Percentiles rank a stretch among this genome's conserved stretches.
phyloP scores from a whole-genome alignment of 2,888 invertebrate species.

The Philopedon plagiatum region DNA sequence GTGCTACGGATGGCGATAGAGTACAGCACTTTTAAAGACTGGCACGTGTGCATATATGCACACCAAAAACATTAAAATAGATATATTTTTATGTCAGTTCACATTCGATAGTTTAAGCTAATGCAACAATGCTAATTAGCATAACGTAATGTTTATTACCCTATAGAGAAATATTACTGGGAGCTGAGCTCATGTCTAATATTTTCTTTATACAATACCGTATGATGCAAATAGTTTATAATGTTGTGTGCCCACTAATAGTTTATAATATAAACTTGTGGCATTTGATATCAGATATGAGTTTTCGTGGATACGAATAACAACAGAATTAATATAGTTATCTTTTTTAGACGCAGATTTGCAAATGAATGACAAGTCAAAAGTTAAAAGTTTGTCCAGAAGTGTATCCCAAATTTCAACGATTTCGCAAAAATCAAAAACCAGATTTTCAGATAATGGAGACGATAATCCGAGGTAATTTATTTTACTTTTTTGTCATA shows the following conservation, averaged over 20 bases:
- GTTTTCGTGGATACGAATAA: not conserved
- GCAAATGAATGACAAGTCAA: slow-evolving; percentile 22
- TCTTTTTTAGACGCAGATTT: slow-evolving; percentile 15
- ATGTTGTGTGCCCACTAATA: not conserved
- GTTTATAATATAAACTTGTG: not conserved
- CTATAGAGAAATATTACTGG: too few relatives aligned
- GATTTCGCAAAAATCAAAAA: slow-evolving; percentile 44
- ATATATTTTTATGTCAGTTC: too few relatives aligned
- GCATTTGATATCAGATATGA: not conserved
- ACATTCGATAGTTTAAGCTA: too few relatives aligned
- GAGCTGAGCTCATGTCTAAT: too few relatives aligned
- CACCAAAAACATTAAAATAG: too few relatives aligned
- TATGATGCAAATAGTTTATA: too few relatives aligned
- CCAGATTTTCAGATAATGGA: slow-evolving; percentile 50
- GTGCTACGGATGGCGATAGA: too few relatives aligned
- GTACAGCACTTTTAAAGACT: too few relatives aligned
- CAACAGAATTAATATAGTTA: not conserved
- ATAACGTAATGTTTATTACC: too few relatives aligned
- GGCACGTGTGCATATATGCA: too few relatives aligned
- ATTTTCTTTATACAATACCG: too few relatives aligned
- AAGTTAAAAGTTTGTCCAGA: slow-evolving; percentile 31
- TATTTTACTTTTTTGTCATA: not conserved
- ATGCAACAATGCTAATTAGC: too few relatives aligned
- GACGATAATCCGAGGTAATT: slow-evolving; percentile 52
- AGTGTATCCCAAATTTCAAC: slow-evolving; percentile 40